These are phyloP conservation scores for Myotis davidii DNA, from an alignment of 2,113 vertebrate genomes.

Conservation along the genomic window DNA sequence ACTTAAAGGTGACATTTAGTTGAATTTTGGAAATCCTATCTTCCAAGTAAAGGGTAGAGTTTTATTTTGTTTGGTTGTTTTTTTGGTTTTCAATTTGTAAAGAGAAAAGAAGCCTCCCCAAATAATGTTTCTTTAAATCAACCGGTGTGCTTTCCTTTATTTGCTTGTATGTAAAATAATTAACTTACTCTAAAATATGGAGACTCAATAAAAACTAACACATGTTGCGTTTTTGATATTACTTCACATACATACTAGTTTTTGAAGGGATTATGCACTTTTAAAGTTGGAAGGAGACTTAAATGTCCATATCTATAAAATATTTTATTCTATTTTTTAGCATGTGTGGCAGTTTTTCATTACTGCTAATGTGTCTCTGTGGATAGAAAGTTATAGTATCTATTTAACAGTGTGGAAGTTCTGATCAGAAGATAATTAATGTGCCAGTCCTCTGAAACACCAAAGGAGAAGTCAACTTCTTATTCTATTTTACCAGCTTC, in stretches of 20 bases:
- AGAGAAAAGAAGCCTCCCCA: neutral
- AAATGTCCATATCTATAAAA: neutral
- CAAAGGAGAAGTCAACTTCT: neutral
- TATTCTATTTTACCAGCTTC: neutral
- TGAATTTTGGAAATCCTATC: neutral
- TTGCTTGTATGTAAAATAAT: neutral
- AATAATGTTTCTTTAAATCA: neutral
- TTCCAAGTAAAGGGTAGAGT: neutral
- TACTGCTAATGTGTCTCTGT: neutral
- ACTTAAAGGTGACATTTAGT: neutral
- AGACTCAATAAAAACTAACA: neutral
- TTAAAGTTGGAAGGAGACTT: neutral
- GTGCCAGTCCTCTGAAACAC: neutral
- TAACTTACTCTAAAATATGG: neutral
- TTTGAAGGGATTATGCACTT: neutral
- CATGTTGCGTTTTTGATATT: neutral
- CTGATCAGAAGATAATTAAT: neutral
- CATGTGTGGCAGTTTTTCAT: neutral
- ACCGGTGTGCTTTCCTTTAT: neutral
- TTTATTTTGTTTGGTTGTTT: neutral
- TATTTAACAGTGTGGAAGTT: neutral
- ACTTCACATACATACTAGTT: neutral
- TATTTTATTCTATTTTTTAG: neutral
- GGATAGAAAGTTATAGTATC: neutral
- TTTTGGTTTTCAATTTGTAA: slow-evolving; percentile 10